Percentiles rank a stretch among this genome's conserved stretches.
These are phyloP conservation scores for Bujurquina vittata DNA, from an alignment of 2,113 vertebrate species.

Conservation along the genomic window DNA sequence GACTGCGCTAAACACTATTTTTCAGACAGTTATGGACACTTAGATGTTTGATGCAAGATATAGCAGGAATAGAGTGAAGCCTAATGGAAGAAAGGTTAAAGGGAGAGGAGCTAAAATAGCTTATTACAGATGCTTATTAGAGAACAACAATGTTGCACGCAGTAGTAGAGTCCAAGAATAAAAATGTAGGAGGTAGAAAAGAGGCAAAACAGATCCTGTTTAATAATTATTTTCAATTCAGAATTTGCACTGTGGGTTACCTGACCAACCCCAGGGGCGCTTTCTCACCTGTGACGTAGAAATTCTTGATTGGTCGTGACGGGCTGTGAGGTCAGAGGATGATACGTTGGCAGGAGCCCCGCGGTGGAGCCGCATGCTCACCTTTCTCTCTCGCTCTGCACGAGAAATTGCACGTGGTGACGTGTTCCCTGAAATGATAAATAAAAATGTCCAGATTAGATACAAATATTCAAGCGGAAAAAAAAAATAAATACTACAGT, in stretches of 20 bases:
- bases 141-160: not conserved
- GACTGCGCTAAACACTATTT: not conserved
- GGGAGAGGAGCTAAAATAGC: not conserved
- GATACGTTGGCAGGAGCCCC: slow-evolving; percentile 95
- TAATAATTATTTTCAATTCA: not conserved
- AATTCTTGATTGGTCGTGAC: slow-evolving; percentile 89
- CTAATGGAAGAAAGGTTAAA: not conserved
- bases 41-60: not conserved
- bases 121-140: not conserved
- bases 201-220: not conserved
- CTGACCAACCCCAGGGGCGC: not conserved
- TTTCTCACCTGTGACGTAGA: slow-evolving; percentile 91
- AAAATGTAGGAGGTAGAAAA: not conserved
- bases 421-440: slow-evolving; percentile 86
- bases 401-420: slow-evolving; percentile 96
- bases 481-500: too few species aligned
- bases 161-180: not conserved
- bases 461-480: not conserved
- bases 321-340: slow-evolving; percentile 94
- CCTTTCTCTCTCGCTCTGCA: slow-evolving; percentile 95
- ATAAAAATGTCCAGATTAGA: not conserved
- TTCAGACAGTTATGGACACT: not conserved
- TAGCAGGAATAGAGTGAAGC: not conserved
- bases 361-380: slow-evolving; percentile 96
- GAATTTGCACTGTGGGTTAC: not conserved